A percentile compares a stretch with the other conserved stretches of the same genome.
phyloP scores from a whole-genome alignment of 2,113 vertebrate species.

The Kryptolebias marmoratus region DNA sequence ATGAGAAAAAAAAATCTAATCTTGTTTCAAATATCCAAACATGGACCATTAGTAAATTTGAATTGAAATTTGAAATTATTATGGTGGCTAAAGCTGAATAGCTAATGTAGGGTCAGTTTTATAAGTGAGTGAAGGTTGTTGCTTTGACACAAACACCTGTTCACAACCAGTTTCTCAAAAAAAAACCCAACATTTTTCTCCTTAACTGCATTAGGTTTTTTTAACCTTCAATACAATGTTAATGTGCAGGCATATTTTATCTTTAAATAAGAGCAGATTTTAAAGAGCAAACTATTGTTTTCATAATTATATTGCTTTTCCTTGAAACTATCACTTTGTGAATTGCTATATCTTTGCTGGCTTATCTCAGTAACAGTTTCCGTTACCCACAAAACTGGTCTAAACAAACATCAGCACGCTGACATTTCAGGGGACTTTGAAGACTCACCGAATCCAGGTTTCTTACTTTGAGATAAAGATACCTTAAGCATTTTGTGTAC shows the following conservation, averaged over 20 bases:
- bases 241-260: no score
- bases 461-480: slow-evolving; percentile 50
- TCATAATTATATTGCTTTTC: no score
- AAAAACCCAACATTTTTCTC: no score
- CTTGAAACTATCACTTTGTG: no score
- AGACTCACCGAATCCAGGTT: slow-evolving; percentile 41
- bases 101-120: no score
- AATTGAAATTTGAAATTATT: background rate
- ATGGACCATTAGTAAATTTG: background rate
- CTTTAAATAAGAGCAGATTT: no score
- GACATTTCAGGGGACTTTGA: slow-evolving; percentile 64
- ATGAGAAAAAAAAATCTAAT: background rate
- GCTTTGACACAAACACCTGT: no score
- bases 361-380: slow-evolving; percentile 25
- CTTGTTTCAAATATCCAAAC: background rate
- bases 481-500: background rate
- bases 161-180: no score
- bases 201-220: no score
- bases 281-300: no score
- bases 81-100: background rate
- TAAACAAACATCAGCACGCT: slow-evolving; percentile 1
- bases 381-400: slow-evolving; percentile 20
- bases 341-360: background rate
- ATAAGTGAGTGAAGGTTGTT: no score
- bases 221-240: no score